Percentiles rank a stretch among this genome's conserved stretches.
Conservation (phyloP, 2,888 invertebrate genomes). For the Limnephilus auricula region DNA sequence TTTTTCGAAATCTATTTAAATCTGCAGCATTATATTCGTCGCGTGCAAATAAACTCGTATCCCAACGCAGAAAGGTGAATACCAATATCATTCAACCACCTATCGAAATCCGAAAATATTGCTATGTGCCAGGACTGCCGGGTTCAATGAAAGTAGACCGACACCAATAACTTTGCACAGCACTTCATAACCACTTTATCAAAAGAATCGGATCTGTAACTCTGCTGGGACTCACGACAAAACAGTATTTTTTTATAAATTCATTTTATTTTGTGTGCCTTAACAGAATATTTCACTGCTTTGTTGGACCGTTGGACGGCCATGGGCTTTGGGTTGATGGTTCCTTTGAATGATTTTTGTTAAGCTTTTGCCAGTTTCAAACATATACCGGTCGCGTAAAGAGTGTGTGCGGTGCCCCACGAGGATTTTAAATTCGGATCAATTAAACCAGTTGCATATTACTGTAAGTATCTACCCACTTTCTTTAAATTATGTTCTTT, state of each 20-base stretch:
- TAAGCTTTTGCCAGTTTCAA: not conserved
- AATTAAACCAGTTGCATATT: not conserved
- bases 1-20: not conserved
- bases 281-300: not conserved
- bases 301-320: not conserved
- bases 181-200: not conserved
- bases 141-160: not conserved
- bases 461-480: not conserved
- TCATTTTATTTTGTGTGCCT: not conserved
- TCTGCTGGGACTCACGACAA: not conserved
- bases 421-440: not conserved
- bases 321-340: not conserved
- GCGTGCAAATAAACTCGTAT: not conserved
- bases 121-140: not conserved
- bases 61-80: not conserved
- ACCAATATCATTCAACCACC: not conserved
- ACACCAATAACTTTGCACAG: not conserved
- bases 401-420: not conserved
- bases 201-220: not conserved
- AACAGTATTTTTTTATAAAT: not conserved
- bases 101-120: not conserved
- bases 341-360: not conserved
- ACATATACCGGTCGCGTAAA: not conserved
- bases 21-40: not conserved
- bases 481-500: not conserved